These are phyloP conservation scores for Argyra leucocephala DNA, from an alignment of 2,888 invertebrate species.

Conservation along the genomic window DNA sequence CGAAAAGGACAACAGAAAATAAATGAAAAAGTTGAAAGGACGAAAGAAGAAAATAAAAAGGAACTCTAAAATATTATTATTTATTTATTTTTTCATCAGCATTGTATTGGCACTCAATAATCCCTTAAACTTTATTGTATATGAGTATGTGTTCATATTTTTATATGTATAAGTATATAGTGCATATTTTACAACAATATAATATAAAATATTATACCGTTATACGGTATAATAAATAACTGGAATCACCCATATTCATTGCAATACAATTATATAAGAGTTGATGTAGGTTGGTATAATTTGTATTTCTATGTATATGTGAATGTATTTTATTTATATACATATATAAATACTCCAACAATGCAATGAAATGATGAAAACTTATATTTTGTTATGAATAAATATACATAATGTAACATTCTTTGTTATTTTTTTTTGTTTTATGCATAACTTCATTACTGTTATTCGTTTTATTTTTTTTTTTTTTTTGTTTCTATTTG, in stretches of 20 bases:
- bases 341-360: background rate
- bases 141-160: background rate
- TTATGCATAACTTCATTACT: slow-evolving; percentile 16
- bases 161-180: too few species aligned
- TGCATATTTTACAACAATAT: too few species aligned
- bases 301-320: too few species aligned
- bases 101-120: slow-evolving; percentile 6
- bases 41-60: background rate
- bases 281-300: background rate
- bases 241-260: background rate
- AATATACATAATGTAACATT: slow-evolving; percentile 4
- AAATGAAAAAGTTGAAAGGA: background rate
- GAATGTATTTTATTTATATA: too few species aligned
- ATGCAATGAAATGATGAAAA: background rate
- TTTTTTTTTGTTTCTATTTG: background rate
- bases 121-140: background rate
- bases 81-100: background rate
- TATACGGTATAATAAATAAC: too few species aligned
- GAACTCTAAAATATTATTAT: background rate
- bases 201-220: too few species aligned
- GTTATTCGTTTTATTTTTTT: background rate
- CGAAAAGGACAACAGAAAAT: background rate
- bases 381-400: background rate
- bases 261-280: background rate
- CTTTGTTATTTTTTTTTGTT: too few species aligned